phyloP scores from a whole-genome alignment of 2,797 vertebrate species.

The Anguilla anguilla region DNA sequence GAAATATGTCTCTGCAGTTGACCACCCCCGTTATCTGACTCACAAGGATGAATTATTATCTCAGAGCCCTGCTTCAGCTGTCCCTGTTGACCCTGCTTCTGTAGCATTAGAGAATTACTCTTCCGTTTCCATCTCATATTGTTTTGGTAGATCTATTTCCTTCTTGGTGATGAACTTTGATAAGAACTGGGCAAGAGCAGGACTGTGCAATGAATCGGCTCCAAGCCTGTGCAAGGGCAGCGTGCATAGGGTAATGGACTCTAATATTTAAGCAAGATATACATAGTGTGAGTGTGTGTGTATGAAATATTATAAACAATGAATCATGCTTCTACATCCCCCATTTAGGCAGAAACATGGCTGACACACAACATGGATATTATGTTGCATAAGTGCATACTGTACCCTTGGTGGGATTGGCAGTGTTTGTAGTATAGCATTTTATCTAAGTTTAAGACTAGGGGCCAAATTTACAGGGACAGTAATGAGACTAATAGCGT shows the following conservation, averaged over 20 bases:
- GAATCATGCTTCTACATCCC: neutral
- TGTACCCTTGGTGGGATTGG: neutral
- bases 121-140: neutral
- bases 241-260: neutral
- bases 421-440: neutral
- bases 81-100: neutral
- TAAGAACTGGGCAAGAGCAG: neutral
- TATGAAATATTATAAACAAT: neutral
- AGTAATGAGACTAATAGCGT: too few relatives aligned
- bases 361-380: too few relatives aligned
- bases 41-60: neutral
- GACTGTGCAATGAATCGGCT: neutral
- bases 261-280: neutral
- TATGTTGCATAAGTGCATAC: neutral
- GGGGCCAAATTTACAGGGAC: too few relatives aligned
- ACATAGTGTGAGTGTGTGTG: neutral
- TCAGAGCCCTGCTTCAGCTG: neutral
- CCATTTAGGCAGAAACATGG: neutral
- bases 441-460: neutral
- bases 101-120: neutral
- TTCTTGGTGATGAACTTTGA: neutral
- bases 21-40: neutral
- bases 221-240: neutral
- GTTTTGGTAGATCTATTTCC: neutral
- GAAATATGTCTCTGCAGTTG: neutral